Conservation (phyloP, 1,140 invertebrate genomes). For the Melipona quadrifasciata region DNA sequence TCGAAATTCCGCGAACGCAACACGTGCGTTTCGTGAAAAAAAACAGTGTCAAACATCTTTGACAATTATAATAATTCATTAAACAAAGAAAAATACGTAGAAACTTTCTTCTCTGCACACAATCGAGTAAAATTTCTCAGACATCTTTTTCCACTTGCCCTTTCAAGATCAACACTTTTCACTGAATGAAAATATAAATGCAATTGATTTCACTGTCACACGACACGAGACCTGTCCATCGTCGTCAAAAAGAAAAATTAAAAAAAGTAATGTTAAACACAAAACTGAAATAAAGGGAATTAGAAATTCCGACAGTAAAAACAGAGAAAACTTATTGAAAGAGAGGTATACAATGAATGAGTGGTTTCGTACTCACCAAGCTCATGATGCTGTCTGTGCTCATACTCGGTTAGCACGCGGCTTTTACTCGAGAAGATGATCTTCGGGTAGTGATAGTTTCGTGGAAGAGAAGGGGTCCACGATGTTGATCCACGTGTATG, state of each 20-base stretch:
- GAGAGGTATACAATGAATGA: conserved; percentile 53
- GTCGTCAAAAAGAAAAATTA: not conserved
- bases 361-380: conserved; percentile 73
- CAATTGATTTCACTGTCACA: conserved; percentile 55
- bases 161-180: conserved; percentile 44
- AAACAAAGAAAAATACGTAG: not conserved
- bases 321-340: conserved; percentile 28
- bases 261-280: not conserved
- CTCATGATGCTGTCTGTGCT: conserved; percentile 74
- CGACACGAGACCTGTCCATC: conserved; percentile 18
- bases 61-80: not conserved
- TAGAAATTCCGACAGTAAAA: not conserved
- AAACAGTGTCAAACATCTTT: not conserved
- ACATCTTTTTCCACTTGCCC: not conserved
- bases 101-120: not conserved
- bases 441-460: conserved; percentile 56
- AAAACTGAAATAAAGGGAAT: not conserved
- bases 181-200: conserved; percentile 28
- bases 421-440: conserved; percentile 74
- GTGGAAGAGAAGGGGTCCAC: conserved; percentile 59
- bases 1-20: no score
- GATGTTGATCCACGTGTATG: conserved; percentile 42
- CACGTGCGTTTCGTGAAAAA: no score
- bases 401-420: conserved; percentile 59
- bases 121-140: not conserved